Conservation (phyloP, 2,797 vertebrate genomes). For the Antennarius maculatus region DNA sequence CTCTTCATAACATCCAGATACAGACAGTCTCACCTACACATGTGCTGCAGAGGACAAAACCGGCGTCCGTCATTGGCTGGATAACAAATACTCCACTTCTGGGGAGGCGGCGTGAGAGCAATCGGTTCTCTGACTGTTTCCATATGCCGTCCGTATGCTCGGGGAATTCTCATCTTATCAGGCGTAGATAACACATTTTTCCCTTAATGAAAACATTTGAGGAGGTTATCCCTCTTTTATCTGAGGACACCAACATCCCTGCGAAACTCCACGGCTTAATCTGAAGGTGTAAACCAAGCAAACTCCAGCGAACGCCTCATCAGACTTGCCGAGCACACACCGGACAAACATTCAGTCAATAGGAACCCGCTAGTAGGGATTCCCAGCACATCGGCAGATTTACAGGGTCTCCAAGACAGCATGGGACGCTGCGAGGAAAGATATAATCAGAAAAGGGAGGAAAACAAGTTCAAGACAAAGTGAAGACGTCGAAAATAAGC, state of each 20-base stretch:
- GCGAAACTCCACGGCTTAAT: slow-evolving; percentile 48
- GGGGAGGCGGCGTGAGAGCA: slow-evolving; percentile 20
- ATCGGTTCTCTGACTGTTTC: slow-evolving; percentile 26
- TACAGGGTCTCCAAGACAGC: slow-evolving; percentile 32
- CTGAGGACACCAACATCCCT: slow-evolving; percentile 32
- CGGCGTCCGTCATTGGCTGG: slow-evolving; percentile 16
- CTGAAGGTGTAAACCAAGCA: slow-evolving; percentile 15
- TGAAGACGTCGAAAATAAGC: background rate
- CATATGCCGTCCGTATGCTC: slow-evolving; percentile 19
- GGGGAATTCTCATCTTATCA: slow-evolving; percentile 37
- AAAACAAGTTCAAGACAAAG: slow-evolving; percentile 1
- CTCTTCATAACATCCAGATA: slow-evolving; percentile 63
- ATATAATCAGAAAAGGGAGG: slow-evolving; percentile 9
- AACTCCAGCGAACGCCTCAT: slow-evolving; percentile 43
- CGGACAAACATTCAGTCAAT: slow-evolving; percentile 52
- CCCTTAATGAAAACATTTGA: slow-evolving; percentile 52
- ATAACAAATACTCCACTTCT: slow-evolving; percentile 44
- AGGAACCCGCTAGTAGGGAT: slow-evolving; percentile 41
- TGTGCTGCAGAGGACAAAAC: slow-evolving; percentile 44
- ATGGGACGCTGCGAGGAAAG: slow-evolving; percentile 6
- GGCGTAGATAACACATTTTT: slow-evolving; percentile 41
- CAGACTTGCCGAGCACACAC: slow-evolving; percentile 48
- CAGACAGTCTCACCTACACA: slow-evolving; percentile 36
- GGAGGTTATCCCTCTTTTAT: slow-evolving; percentile 47
- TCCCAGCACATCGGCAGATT: slow-evolving; percentile 41